Conservation (phyloP, 2,888 invertebrate species). For the Lissocephala sabroskyi region DNA sequence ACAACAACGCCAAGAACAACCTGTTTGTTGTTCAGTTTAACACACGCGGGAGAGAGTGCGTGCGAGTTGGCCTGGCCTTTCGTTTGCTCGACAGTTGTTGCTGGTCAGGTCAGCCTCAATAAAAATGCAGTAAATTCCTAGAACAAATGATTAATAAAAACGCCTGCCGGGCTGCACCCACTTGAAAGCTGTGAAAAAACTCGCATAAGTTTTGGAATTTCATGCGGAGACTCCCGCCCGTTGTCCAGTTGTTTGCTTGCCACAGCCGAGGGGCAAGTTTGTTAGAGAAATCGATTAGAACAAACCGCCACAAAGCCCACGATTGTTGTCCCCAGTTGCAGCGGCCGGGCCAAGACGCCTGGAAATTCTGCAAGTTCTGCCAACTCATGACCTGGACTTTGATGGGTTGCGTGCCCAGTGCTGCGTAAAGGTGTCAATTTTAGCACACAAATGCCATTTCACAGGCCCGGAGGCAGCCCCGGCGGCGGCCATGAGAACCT, state of each 20-base stretch:
- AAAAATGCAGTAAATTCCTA: slow-evolving; percentile 63
- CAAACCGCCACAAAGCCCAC: slow-evolving; percentile 45
- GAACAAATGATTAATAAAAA: slow-evolving; percentile 63
- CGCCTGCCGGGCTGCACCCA: slow-evolving; percentile 45
- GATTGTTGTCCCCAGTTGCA: slow-evolving; percentile 27
- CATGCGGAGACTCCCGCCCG: slow-evolving; percentile 23
- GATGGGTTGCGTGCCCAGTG: slow-evolving; percentile 53
- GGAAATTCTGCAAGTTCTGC: slow-evolving; percentile 25
- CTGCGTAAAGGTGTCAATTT: slow-evolving; percentile 64
- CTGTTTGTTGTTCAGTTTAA: slow-evolving; percentile 57
- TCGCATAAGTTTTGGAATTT: slow-evolving; percentile 54
- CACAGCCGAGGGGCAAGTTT: slow-evolving; percentile 38
- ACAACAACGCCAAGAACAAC: slow-evolving; percentile 22
- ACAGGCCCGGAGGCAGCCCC: slow-evolving; percentile 12
- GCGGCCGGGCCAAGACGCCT: slow-evolving; percentile 9
- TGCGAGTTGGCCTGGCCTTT: too few species aligned
- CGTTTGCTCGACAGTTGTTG: neutral
- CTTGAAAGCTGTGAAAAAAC: slow-evolving; percentile 56
- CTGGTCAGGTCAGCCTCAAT: slow-evolving; percentile 58
- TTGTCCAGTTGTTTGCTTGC: slow-evolving; percentile 29
- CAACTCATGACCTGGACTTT: slow-evolving; percentile 47
- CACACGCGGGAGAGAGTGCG: slow-evolving; percentile 24
- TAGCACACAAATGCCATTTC: slow-evolving; percentile 60
- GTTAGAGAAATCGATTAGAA: slow-evolving; percentile 64
- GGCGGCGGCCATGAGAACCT: neutral